Evolutionary conservation across 2,888 invertebrate species (phyloP).

Genomic region (Ormyrus rosae): DNA sequence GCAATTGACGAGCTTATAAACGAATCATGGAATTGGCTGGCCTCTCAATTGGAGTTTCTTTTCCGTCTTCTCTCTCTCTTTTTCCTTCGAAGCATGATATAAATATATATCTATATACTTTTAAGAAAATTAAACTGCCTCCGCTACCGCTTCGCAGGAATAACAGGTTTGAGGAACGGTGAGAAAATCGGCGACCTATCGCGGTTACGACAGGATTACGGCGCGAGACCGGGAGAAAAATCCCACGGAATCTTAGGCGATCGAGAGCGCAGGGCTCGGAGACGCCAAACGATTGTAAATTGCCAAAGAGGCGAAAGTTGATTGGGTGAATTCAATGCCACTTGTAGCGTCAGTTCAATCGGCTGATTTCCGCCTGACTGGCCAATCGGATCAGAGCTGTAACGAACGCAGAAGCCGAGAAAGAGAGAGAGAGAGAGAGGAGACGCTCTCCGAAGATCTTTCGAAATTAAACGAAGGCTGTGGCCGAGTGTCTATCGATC

Average conservation of each 20-base stretch:
- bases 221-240: neutral
- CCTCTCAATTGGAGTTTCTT: neutral
- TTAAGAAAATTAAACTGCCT: too few relatives aligned
- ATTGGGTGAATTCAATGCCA: conserved; percentile 40
- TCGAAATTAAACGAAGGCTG: neutral
- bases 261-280: neutral
- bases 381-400: conserved; percentile 4
- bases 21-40: too few relatives aligned
- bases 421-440: too few relatives aligned
- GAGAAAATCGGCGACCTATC: conserved; percentile 13
- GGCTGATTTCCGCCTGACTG: conserved; percentile 23
- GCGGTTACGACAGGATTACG: neutral
- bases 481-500: too few relatives aligned
- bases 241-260: neutral
- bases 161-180: too few relatives aligned
- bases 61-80: neutral
- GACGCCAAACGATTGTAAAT: conserved; percentile 7
- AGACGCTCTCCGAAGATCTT: neutral
- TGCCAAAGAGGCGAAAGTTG: conserved; percentile 15
- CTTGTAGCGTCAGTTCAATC: conserved; percentile 27
- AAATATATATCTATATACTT: too few relatives aligned
- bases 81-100: neutral
- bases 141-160: too few relatives aligned
- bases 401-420: neutral
- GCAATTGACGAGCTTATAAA: too few relatives aligned